A percentile compares a stretch with the other conserved stretches of the same genome.
phyloP scores from a whole-genome alignment of 2,888 invertebrate genomes.

The Lepetodrilus schrolli region DNA sequence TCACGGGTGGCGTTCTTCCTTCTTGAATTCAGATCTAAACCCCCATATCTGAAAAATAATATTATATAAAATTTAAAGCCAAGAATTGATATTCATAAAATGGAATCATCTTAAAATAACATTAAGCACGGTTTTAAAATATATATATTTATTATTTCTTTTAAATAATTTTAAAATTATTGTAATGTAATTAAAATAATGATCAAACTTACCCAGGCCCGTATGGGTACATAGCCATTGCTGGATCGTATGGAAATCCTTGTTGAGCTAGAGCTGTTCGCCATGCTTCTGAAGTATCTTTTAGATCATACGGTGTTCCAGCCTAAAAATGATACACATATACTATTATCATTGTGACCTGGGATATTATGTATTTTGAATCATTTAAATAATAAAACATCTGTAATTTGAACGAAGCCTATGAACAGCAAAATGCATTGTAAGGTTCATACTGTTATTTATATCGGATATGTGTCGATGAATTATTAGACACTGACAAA shows the following conservation, averaged over 20 bases:
- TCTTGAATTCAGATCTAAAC: slow-evolving; percentile 89
- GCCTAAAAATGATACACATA: no score
- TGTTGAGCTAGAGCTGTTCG: slow-evolving; percentile 62
- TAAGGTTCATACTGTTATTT: no score
- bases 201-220: slow-evolving; percentile 61
- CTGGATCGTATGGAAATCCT: slow-evolving; percentile 68
- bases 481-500: no score
- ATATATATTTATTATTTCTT: no score
- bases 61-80: background rate
- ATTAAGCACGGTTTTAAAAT: background rate
- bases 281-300: slow-evolving; percentile 67
- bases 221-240: slow-evolving; percentile 68
- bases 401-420: no score
- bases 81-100: background rate
- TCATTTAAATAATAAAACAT: no score
- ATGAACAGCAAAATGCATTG: no score
- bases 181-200: background rate
- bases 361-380: no score
- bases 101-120: background rate
- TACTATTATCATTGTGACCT: no score
- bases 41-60: slow-evolving; percentile 55
- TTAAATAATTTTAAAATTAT: background rate
- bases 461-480: no score
- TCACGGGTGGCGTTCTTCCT: slow-evolving; percentile 98
- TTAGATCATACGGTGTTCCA: slow-evolving; percentile 60